Conservation (phyloP, 2,113 vertebrate species). For the Tragelaphus buxtoni region DNA sequence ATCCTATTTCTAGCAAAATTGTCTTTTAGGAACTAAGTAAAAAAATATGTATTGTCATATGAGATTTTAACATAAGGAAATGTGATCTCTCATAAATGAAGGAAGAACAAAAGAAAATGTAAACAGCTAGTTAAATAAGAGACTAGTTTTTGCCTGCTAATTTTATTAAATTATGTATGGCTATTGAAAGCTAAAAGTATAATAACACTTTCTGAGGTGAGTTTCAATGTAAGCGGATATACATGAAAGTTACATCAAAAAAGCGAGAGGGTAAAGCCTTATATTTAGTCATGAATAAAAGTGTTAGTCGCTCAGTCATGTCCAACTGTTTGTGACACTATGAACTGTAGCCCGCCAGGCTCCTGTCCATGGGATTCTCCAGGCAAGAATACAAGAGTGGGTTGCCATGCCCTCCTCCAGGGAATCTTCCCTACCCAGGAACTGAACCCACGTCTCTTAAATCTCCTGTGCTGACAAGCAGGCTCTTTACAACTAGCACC, state of each 20-base stretch:
- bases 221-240: not conserved
- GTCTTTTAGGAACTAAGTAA: not conserved
- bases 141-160: not conserved
- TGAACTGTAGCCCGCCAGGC: fast-evolving
- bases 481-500: fast-evolving
- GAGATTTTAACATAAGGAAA: not conserved
- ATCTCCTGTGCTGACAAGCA: not conserved
- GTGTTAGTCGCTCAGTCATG: not conserved
- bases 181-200: not conserved
- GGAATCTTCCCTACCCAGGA: not conserved
- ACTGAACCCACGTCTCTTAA: not conserved
- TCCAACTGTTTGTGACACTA: not conserved
- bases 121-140: not conserved
- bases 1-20: not conserved
- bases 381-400: not conserved
- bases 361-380: not conserved
- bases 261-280: not conserved
- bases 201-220: not conserved
- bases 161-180: not conserved
- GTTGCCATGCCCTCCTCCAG: not conserved
- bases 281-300: not conserved
- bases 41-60: not conserved
- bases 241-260: not conserved
- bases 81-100: not conserved
- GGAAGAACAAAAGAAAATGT: not conserved